Base-by-base conservation (phyloP, 2,113 vertebrate species). In the Cyprichromis sp. region DNA sequence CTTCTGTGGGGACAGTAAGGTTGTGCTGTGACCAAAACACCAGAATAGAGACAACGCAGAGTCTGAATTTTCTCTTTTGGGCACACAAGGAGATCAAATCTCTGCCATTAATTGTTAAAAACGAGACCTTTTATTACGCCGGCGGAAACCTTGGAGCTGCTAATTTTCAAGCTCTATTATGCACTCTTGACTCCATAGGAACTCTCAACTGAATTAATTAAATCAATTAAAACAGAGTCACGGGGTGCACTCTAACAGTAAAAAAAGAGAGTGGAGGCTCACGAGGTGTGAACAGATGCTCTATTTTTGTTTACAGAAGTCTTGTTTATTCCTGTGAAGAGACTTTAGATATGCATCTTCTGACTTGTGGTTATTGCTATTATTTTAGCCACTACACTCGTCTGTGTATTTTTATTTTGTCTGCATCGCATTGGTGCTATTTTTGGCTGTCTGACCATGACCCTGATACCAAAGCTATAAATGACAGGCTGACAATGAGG, bases 201-300 rank as follows among this genome's bases (percentile, higher is more conserved):
- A 94, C 90, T 90, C 91, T 91, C 81, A 66, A 42, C 89, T 90
- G 83, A 94, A 93, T 92, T 94, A 92, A 95, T 94, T 92, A 84
- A 94, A 94, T 93, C 86, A 94, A 93, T 94, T 93, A 89, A 93
- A 92, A 86, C 16, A 61, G 84, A 91, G 80, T 84, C 89, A 81
- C 82, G 59, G 89, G 78, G 82, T 82, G 90, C 89, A 90, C 84
- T 83, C 84, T 79, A 86, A 83, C 84, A 88, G 79, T 86, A 85
- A 90, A 90, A 81, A 13, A 68, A 21, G 11, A 66, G 52, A 86
- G 81, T 76, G 76, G 29, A 63, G 73, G 80, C 61, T 82, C 80
- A 55, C 55, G 31, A 89, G 59, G 85, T 54, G 9, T 47, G 86
- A 89, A 84, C 80, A 89, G 88, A 86, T 8, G 42, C 50, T 88